Conservation (phyloP, 2,888 invertebrate genomes). For the Xylocampa areola region DNA sequence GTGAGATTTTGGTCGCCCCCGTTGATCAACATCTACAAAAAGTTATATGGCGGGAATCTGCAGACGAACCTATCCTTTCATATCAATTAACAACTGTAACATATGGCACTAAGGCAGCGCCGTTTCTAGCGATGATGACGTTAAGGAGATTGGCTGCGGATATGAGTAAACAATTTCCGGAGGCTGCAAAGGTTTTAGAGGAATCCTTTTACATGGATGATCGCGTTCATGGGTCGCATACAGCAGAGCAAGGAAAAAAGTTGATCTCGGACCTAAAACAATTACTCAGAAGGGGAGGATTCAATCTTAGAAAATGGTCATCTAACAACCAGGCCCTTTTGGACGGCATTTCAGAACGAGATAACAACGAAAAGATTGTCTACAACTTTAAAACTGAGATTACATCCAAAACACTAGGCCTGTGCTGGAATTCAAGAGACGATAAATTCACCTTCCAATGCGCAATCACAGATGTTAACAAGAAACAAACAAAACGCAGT, state of each 20-base stretch:
- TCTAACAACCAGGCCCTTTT: background rate
- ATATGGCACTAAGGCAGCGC: too few species aligned
- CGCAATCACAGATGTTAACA: background rate
- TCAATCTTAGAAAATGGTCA: slow-evolving; percentile 10
- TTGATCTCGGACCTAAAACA: background rate
- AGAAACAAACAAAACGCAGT: slow-evolving; percentile 2
- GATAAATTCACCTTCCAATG: slow-evolving; percentile 7
- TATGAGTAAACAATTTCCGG: background rate
- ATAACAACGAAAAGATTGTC: background rate
- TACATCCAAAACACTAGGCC: slow-evolving; percentile 7
- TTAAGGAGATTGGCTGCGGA: background rate
- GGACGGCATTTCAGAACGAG: background rate
- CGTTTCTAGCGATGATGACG: slow-evolving; percentile 11
- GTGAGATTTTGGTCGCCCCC: background rate
- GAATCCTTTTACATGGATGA: too few species aligned
- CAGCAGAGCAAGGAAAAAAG: slow-evolving; percentile 1
- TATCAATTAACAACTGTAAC: too few species aligned
- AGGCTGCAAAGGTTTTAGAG: background rate
- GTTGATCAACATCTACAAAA: slow-evolving; percentile 9
- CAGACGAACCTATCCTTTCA: background rate
- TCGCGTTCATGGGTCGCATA: slow-evolving; percentile 4
- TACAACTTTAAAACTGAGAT: background rate
- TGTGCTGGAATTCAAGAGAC: background rate
- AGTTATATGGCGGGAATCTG: slow-evolving; percentile 2
- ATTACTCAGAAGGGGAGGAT: slow-evolving; percentile 2